These are phyloP conservation scores for Pelobates fuscus DNA, from an alignment of 2,113 vertebrate genomes.

Conservation along the genomic window DNA sequence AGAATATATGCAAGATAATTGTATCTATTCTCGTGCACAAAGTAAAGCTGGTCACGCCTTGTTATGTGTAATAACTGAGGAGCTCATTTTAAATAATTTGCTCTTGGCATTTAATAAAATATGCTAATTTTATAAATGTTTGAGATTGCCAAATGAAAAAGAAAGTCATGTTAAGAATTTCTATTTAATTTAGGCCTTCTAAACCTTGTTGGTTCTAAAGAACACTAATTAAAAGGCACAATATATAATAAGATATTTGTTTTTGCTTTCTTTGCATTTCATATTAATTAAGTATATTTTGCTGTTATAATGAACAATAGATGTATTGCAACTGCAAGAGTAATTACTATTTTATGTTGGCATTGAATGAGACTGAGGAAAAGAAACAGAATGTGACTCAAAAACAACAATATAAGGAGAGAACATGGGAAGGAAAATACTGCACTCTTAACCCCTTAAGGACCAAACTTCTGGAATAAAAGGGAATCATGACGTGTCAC, in stretches of 20 bases:
- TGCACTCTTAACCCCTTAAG: no score
- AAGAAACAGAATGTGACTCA: no score
- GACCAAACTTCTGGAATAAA: no score
- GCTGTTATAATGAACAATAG: no score
- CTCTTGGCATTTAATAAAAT: slow-evolving; percentile 66
- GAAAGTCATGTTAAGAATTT: slow-evolving; percentile 55
- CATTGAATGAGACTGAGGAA: no score
- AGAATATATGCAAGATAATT: no score
- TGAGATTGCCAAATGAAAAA: slow-evolving; percentile 57
- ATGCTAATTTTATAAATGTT: slow-evolving; percentile 62
- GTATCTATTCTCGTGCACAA: slow-evolving; percentile 62
- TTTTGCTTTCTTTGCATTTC: background rate
- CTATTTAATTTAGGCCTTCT: slow-evolving; percentile 46
- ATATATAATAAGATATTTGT: background rate
- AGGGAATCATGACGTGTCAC: no score
- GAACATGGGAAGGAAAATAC: no score
- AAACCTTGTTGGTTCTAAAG: slow-evolving; percentile 1
- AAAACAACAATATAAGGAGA: no score
- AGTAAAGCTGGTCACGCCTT: slow-evolving; percentile 46
- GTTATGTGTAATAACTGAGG: slow-evolving; percentile 41
- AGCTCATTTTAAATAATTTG: slow-evolving; percentile 58
- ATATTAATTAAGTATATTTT: no score
- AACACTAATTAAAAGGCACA: slow-evolving; percentile 17
- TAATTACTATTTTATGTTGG: no score
- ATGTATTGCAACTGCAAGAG: no score